These are phyloP conservation scores for Diogma glabrata DNA, from an alignment of 2,888 invertebrate species.

Conservation along the genomic window DNA sequence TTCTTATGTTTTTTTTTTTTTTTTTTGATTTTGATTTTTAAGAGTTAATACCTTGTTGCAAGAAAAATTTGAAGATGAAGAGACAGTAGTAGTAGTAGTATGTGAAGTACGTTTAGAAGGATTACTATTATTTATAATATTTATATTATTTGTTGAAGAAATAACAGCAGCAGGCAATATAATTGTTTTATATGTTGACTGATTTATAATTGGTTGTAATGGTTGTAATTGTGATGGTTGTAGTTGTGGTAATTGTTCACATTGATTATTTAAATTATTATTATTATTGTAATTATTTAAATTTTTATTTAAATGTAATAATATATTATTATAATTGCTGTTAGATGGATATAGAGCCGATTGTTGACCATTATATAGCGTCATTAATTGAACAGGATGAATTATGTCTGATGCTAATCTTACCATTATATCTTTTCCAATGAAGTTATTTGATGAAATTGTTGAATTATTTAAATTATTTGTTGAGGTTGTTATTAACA, in stretches of 20 bases:
- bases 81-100: constrained; percentile 17
- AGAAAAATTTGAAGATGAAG: constrained; percentile 38
- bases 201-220: constrained; percentile 9
- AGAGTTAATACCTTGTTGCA: constrained; percentile 8
- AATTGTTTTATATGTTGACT: constrained; percentile 8
- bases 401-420: constrained; percentile 10
- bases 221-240: constrained; percentile 25
- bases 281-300: too few relatives aligned
- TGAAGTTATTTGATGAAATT: constrained; percentile 11
- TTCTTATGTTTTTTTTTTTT: too few relatives aligned
- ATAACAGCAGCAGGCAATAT: constrained; percentile 19
- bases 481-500: constrained; percentile 6
- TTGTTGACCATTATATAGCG: not conserved
- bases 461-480: not conserved
- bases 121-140: constrained; percentile 25
- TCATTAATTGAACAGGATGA: too few relatives aligned
- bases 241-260: constrained; percentile 22
- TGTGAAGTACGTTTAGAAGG: constrained; percentile 27
- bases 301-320: constrained; percentile 5
- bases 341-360: not conserved
- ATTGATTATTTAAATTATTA: not conserved
- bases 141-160: constrained; percentile 18
- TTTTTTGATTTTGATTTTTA: too few relatives aligned
- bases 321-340: constrained; percentile 5
- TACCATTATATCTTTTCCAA: constrained; percentile 21